These are phyloP conservation scores for Drosophila parvula DNA, from an alignment of 1,140 invertebrate species.

Conservation along the genomic window DNA sequence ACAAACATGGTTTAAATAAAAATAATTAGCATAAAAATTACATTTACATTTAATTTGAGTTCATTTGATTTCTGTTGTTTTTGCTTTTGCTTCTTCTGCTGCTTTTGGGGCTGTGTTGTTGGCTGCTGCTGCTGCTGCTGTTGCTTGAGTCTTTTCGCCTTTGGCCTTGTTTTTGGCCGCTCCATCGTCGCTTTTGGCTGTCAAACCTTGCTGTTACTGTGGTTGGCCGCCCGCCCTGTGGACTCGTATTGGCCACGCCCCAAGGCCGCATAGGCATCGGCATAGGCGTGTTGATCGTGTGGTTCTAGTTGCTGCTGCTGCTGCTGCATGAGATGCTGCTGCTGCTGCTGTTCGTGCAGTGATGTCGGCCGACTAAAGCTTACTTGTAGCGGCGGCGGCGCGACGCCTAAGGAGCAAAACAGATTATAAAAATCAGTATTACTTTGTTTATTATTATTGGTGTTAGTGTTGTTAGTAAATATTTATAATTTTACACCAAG, in stretches of 20 bases:
- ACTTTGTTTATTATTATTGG: not conserved
- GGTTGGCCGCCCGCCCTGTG: constrained; percentile 84
- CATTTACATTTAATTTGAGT: constrained; percentile 84
- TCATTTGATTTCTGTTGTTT: constrained; percentile 83
- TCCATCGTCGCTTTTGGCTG: constrained; percentile 72
- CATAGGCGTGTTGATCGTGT: constrained; percentile 69
- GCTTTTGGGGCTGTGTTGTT: constrained; percentile 57
- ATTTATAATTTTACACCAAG: not conserved
- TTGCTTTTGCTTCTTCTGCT: constrained; percentile 61
- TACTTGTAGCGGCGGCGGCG: constrained; percentile 87
- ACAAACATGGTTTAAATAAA: constrained; percentile 75
- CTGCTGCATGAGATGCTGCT: constrained; percentile 84
- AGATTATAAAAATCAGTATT: constrained; percentile 12
- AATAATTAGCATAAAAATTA: constrained; percentile 84
- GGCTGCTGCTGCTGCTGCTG: constrained; percentile 37
- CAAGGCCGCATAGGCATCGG: constrained; percentile 88
- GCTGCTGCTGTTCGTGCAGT: constrained; percentile 85
- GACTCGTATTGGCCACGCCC: constrained; percentile 85
- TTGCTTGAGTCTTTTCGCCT: constrained; percentile 62
- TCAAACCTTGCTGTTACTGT: constrained; percentile 85
- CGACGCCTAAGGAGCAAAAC: constrained; percentile 85
- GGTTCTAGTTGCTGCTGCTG: constrained; percentile 78
- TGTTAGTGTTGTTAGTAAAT: constrained; percentile 25
- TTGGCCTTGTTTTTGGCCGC: constrained; percentile 61
- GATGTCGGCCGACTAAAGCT: constrained; percentile 85